A percentile compares a stretch with the other conserved stretches of the same genome.
Evolutionary conservation across 2,797 vertebrate species (phyloP).

Genomic region (Cirrhinus molitorella): DNA sequence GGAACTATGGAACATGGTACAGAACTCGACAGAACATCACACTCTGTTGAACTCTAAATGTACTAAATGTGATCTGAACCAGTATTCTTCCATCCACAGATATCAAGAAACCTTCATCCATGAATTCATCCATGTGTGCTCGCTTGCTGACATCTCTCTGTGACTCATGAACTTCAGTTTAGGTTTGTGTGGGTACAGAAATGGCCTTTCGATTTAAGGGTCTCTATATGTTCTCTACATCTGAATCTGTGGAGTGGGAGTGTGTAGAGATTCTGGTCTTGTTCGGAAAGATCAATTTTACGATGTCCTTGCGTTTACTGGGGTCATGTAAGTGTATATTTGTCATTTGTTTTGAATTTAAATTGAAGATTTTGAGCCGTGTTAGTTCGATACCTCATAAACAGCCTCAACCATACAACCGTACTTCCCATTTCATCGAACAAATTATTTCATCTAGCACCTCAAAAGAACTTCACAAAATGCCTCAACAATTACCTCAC

Average conservation of each 20-base stretch:
- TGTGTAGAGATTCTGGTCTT: constrained; percentile 7
- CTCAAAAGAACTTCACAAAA: constrained; percentile 54
- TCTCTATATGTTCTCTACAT: constrained; percentile 7
- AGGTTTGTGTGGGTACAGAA: constrained; percentile 38
- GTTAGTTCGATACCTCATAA: not conserved
- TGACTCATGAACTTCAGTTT: constrained; percentile 24
- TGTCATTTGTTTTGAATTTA: not conserved
- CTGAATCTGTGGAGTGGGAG: not conserved
- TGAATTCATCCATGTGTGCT: constrained; percentile 35
- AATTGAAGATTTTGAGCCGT: not conserved
- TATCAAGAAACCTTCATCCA: constrained; percentile 7
- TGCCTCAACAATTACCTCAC: constrained; percentile 46
- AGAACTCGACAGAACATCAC: not conserved
- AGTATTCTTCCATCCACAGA: constrained; percentile 3
- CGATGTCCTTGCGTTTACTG: not conserved
- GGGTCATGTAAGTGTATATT: not conserved
- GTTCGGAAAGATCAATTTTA: not conserved
- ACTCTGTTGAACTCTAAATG: not conserved
- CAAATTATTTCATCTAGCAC: constrained; percentile 31
- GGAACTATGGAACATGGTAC: not conserved
- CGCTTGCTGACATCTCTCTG: constrained; percentile 19
- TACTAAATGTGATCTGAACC: constrained; percentile 14
- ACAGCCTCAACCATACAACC: not conserved
- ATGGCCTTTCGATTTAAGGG: constrained; percentile 8
- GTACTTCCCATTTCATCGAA: constrained; percentile 10